A percentile compares a stretch with the other conserved stretches of the same genome.
These are phyloP conservation scores for Hydropsyche tenuis DNA, from an alignment of 1,140 invertebrate species.

Conservation along the genomic window DNA sequence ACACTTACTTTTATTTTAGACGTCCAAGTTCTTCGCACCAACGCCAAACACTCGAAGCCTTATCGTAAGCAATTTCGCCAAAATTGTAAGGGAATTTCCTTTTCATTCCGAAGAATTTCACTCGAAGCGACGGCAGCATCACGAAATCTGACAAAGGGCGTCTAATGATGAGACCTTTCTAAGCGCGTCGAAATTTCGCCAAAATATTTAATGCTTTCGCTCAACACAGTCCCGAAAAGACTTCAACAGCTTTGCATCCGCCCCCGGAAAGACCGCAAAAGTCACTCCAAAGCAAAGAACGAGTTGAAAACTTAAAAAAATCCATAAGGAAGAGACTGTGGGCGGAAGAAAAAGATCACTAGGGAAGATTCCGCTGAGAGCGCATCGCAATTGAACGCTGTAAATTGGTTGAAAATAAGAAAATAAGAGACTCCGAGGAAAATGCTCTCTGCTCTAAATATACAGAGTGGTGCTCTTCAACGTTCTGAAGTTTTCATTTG, in stretches of 20 bases:
- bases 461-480: background rate
- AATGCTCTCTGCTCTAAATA: background rate
- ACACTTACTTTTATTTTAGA: conserved; percentile 7
- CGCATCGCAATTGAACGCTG: background rate
- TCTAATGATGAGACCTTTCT: conserved; percentile 14
- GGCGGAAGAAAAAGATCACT: background rate
- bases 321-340: background rate
- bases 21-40: background rate
- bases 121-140: background rate
- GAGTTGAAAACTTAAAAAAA: conserved; percentile 4
- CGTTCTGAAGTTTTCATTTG: background rate
- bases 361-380: background rate
- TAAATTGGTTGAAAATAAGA: conserved; percentile 10
- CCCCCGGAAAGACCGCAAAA: background rate
- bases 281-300: background rate
- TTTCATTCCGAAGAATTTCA: conserved; percentile 18
- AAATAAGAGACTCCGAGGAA: background rate
- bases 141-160: conserved; percentile 16
- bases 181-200: conserved; percentile 10
- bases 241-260: background rate
- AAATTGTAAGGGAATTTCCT: conserved; percentile 15
- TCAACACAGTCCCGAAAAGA: background rate
- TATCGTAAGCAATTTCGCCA: conserved; percentile 2
- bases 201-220: background rate
- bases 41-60: background rate